Evolutionary conservation across 2,797 vertebrate species (phyloP).

Genomic region (Hippoglossus hippoglossus): DNA sequence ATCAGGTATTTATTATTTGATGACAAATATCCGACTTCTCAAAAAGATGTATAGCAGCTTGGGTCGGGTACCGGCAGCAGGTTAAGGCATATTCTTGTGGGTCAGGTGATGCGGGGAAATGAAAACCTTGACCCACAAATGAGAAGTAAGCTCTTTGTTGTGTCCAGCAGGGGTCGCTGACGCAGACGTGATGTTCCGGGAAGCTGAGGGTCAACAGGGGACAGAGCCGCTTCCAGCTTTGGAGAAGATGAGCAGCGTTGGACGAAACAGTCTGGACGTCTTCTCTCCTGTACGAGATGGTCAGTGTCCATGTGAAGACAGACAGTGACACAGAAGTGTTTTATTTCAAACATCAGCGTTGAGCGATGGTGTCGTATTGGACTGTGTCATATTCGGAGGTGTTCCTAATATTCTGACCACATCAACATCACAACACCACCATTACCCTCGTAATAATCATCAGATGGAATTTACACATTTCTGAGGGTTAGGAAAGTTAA

Average conservation of each 20-base stretch:
- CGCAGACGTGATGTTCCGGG: conserved; percentile 81
- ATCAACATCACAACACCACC: too few relatives aligned
- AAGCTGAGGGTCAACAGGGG: conserved; percentile 86
- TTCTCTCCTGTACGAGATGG: conserved; percentile 90
- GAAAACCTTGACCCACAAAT: not conserved
- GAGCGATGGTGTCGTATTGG: too few relatives aligned
- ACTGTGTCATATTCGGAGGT: not conserved
- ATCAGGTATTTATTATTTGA: too few relatives aligned
- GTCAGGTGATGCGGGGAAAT: too few relatives aligned
- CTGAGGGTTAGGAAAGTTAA: too few relatives aligned
- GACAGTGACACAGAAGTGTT: too few relatives aligned
- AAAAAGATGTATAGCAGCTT: too few relatives aligned
- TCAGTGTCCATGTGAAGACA: not conserved
- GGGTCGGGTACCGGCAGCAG: not conserved
- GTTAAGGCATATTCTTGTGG: too few relatives aligned
- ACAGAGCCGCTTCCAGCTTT: conserved; percentile 60
- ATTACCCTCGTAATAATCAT: too few relatives aligned
- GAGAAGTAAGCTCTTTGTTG: not conserved
- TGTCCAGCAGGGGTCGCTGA: conserved; percentile 59
- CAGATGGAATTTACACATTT: too few relatives aligned
- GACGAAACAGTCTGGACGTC: conserved; percentile 92
- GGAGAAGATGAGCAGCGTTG: conserved; percentile 81
- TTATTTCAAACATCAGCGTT: not conserved
- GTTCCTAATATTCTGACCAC: not conserved
- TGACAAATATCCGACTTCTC: too few relatives aligned